Base-by-base conservation (phyloP, 2,113 vertebrate species). In the Vulpes lagopus region DNA sequence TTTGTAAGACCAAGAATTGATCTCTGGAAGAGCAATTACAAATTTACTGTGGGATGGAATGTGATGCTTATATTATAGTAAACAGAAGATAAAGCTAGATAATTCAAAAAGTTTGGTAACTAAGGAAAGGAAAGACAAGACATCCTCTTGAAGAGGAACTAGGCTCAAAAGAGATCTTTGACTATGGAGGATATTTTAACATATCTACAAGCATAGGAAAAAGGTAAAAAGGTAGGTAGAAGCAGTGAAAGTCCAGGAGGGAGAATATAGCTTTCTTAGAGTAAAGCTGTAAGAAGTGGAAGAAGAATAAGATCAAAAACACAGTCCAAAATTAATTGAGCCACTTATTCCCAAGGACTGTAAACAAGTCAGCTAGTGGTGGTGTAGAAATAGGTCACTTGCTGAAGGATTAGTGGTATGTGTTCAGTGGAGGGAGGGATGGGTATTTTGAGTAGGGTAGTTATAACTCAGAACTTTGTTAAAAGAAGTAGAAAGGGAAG, bases 401-500 rank as follows among this genome's bases (percentile, higher is more conserved):
- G 27, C 49, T 67, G 11, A 51, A 84, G 38, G 4, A 14, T 12
- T 88, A 32, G 20, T 30, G 89, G 5, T 57, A 8, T 74, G 25
- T 43, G 23, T 17, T 30, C 19, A 30, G 6, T 19, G 14, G 20
- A 4, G 62, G 11, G 0, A 55, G 55, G 32, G 3, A 25, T 62
- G 8, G 4, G 35, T 83, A 90, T 83, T 97, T 95, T 65, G 22
- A 67, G 38, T 60, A 73, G 35, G 22, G 49, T 55, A 57, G 35
- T 38, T 94, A 35, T 65, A 67, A n/a, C 51, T 60, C 87, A 89
- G 65, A 95, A 91, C 11, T 19, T 84, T 93, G 23, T 74, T 80
- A 43, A 96, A 88, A 15, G 65, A 83, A 96, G 11, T 67, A 32
- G 9, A 83, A 85, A 96, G 86, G 27, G n/a, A 91, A 94, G 17